Percentiles rank a stretch among this genome's conserved stretches.
These are phyloP conservation scores for Sialia sialis DNA, from an alignment of 2,113 vertebrate species.

Conservation along the genomic window DNA sequence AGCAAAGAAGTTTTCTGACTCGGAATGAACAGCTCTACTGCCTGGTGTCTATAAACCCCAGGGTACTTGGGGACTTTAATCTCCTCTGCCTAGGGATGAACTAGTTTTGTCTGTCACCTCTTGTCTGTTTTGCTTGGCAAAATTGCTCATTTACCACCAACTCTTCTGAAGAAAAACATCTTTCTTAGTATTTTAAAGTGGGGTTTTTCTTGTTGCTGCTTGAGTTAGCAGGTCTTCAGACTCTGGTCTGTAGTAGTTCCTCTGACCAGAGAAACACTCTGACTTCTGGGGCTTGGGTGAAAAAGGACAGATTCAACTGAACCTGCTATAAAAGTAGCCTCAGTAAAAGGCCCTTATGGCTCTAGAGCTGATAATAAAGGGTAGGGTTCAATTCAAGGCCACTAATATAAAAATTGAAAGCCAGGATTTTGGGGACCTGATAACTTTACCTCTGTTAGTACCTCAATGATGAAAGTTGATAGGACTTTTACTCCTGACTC, in stretches of 20 bases:
- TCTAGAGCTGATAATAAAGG: not conserved
- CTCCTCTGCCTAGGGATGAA: not conserved
- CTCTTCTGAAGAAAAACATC: not conserved
- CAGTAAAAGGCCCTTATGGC: not conserved
- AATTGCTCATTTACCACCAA: rapidly evolving
- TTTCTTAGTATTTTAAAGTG: not conserved
- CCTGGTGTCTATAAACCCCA: not conserved
- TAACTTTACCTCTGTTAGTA: not conserved
- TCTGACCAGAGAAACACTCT: not conserved
- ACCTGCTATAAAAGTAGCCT: not conserved
- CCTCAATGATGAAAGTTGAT: not conserved
- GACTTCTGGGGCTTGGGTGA: not conserved
- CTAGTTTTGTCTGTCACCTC: not conserved
- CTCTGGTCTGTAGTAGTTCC: not conserved
- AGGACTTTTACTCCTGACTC: not conserved
- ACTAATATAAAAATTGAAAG: not conserved
- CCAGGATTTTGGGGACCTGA: not conserved
- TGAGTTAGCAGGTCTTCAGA: not conserved
- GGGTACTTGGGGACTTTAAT: not conserved
- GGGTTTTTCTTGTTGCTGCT: rapidly evolving
- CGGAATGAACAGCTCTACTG: not conserved
- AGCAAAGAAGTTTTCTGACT: not conserved
- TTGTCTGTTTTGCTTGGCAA: not conserved
- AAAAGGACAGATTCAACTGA: not conserved
- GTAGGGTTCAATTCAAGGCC: not conserved